Evolutionary conservation across 1,140 invertebrate species (phyloP), one percentile per base, ranked within the genome.

Genomic region (Lucilia cuprina): DNA sequence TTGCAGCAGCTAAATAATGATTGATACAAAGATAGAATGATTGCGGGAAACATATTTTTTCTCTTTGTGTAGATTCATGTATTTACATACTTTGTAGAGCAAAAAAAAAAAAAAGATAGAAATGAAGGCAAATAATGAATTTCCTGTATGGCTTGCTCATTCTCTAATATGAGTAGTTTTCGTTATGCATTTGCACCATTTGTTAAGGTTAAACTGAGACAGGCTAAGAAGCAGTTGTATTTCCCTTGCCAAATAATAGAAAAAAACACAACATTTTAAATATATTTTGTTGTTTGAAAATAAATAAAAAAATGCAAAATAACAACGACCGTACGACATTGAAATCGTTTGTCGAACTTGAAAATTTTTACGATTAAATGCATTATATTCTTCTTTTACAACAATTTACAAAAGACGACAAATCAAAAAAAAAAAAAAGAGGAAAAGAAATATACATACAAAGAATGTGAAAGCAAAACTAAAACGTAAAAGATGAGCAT

Each of bases 331-430:
- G 89, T 89, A 82, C 88, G 88, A 89, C 88, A 89, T 89, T 89
- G 88, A 89, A 89, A 89, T 89, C 89, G 88, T 88, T 89, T 89
- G 88, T 88, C 88, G 88, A 89, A 89, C 88, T 89, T 89, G 88
- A 89, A 89, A 89, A 89, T 89, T 89, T 78, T 21, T 89, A 89
- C 88, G 88, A 88, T 89, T 89, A 89, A 89, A 88, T 89, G 88
- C 88, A 89, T 89, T 85, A 85, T 83, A 50, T 49, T 47, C 8
- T 70, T 30, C 25, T 30, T 30, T 70, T 70, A 70, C 21, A 70
- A 70, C 65, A 70, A 70, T 70, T 70, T 70, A 5, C 21, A 70
- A 70, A n/a, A 60, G 55, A 60, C 13, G 55, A 60, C n/a, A 30
- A 30, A 2, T 30, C 25, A 1, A 30, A 30, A n/a, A n/a, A 1